A percentile compares a stretch with the other conserved stretches of the same genome.
Evolutionary conservation across 1,140 invertebrate genomes (phyloP).

Genomic region (Limonius californicus): DNA sequence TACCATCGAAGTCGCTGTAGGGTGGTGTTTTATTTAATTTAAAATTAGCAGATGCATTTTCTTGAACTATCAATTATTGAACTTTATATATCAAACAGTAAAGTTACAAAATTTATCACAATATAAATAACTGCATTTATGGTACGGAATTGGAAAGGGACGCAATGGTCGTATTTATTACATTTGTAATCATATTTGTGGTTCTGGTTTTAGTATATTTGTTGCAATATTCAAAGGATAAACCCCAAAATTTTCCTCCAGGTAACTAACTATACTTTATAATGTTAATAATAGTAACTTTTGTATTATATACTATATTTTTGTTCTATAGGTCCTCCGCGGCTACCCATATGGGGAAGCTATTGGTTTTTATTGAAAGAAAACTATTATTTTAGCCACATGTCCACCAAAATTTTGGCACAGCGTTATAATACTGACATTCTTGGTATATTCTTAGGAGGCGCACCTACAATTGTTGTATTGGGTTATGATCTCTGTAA

Average conservation of each 20-base stretch:
- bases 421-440: background rate
- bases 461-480: background rate
- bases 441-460: background rate
- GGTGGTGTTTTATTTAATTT: no score
- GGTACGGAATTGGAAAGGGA: no score
- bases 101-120: no score
- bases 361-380: background rate
- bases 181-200: no score
- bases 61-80: no score
- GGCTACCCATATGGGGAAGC: background rate
- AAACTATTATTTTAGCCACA: background rate
- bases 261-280: constrained; percentile 19
- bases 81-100: no score
- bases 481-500: background rate
- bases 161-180: no score
- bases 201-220: background rate
- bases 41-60: no score
- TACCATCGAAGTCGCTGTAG: no score
- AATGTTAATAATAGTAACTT: background rate
- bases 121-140: no score
- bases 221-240: constrained; percentile 1
- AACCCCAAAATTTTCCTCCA: constrained; percentile 25
- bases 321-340: background rate
- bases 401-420: background rate
- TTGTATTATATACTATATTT: background rate